Conservation (phyloP, 2,888 invertebrate genomes). For the Platycnemis pennipes region DNA sequence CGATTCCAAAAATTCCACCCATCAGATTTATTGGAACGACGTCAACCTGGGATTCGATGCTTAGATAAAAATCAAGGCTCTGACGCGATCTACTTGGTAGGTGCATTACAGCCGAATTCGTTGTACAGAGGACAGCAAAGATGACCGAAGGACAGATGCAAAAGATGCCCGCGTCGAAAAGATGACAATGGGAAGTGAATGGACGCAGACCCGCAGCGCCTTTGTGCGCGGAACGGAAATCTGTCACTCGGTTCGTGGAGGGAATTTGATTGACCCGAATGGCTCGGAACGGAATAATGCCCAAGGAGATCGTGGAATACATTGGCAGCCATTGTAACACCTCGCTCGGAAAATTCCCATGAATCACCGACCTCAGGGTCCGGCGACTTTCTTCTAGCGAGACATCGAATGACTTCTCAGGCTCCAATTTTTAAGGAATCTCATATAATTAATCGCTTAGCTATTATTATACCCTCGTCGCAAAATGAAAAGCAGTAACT, state of each 20-base stretch:
- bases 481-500: too few relatives aligned
- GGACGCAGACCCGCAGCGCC: neutral
- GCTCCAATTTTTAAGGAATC: too few relatives aligned
- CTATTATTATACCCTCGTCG: too few relatives aligned
- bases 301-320: neutral
- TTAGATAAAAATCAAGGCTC: too few relatives aligned
- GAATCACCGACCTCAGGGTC: neutral
- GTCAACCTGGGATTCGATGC: too few relatives aligned
- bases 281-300: neutral
- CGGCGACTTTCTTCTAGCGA: neutral
- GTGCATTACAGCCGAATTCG: too few relatives aligned
- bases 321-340: neutral
- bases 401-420: neutral
- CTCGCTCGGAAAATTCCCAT: neutral
- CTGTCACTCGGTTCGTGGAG: neutral
- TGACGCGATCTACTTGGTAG: too few relatives aligned
- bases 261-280: constrained; percentile 9
- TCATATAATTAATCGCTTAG: too few relatives aligned
- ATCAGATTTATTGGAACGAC: too few relatives aligned
- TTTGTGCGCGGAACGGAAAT: neutral
- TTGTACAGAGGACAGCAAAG: too few relatives aligned
- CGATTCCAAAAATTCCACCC: too few relatives aligned
- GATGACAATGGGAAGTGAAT: neutral
- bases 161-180: neutral
- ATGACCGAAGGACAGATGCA: neutral